These are phyloP conservation scores for Porites rus DNA, from an alignment of 92 coral and sea anemone genomes.

Conservation along the genomic window DNA sequence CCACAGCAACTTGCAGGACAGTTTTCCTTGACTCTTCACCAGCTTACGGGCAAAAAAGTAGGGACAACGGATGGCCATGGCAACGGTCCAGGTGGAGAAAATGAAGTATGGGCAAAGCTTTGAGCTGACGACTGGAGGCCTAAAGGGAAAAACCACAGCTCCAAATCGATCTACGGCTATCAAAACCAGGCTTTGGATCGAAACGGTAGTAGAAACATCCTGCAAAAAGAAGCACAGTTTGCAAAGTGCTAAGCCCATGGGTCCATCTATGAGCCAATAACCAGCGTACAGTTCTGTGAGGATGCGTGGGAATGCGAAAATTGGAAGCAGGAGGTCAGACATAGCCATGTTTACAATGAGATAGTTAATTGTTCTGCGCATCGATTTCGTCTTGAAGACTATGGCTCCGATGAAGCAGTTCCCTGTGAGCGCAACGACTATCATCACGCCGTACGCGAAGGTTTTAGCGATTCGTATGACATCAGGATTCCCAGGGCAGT, in stretches of 20 bases:
- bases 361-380: slow-evolving; percentile 46
- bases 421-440: slow-evolving; percentile 24
- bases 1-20: slow-evolving; percentile 5
- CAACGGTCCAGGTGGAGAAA: slow-evolving; percentile 29
- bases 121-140: slow-evolving; percentile 36
- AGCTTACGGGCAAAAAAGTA: slow-evolving; percentile 29
- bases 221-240: slow-evolving; percentile 38
- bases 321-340: slow-evolving; percentile 35
- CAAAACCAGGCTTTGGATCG: slow-evolving; percentile 38
- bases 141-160: slow-evolving; percentile 50
- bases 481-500: slow-evolving; percentile 7
- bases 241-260: slow-evolving; percentile 32
- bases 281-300: slow-evolving; percentile 31
- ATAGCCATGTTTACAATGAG: slow-evolving; percentile 55
- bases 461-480: neutral
- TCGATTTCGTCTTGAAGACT: slow-evolving; percentile 35
- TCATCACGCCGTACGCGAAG: slow-evolving; percentile 12
- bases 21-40: neutral
- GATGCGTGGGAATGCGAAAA: slow-evolving; percentile 31
- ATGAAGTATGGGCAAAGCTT: slow-evolving; percentile 26
- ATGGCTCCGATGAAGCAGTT: slow-evolving; percentile 28
- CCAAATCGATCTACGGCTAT: slow-evolving; percentile 58
- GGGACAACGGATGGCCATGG: slow-evolving; percentile 47
- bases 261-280: slow-evolving; percentile 42
- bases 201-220: slow-evolving; percentile 53